Evolutionary conservation across 92 coral and sea anemone species (phyloP), one percentile per base, ranked within the genome.

Genomic region (Blastomussa wellsi): DNA sequence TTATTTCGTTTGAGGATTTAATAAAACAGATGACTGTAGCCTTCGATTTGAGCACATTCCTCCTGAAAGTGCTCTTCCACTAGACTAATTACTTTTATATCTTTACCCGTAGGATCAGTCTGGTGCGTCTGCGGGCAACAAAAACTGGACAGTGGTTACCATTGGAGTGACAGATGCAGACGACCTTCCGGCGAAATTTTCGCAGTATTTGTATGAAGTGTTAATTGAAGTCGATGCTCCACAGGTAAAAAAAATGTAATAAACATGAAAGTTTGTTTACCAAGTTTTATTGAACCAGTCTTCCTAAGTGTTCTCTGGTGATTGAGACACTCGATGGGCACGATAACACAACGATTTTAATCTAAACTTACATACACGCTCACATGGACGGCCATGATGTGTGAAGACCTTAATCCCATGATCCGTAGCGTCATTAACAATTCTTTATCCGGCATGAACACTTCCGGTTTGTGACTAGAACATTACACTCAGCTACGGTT

Each of bases 121-220:
- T 41, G 87, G 87, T 15, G 32, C 79, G 24, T 38, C 59, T 14
- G 47, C 36, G 19, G 87, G 87, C 20, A 74, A 72, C 16, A 62
- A 57, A 20, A 83, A 83, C 87, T 85, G 83, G 88, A 85, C 88
- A 57, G 72, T 73, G 26, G 74, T 89, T 0, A 80, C 83, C 22
- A 89, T 89, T 8, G 76, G 60, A 47, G 83, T 89, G 26, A 20
- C 33, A 4, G 75, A 89, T 66, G 89, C 24, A 16, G 92, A 89
- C 69, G 92, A 89, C 66, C 51, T 41, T 24, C 47, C 42, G 28
- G 79, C 74, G n/a, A 69, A 38, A 41, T 88, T 88, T 75, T 53
- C 73, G 28, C 59, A 88, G 35, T 32, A 24, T 65, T 60, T 84
- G 16, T 88, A 88, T 52, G 78, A 77, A 85, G 88, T 71, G 22